Conservation (phyloP, 2,113 vertebrate species). For the Aegotheles bennettii region DNA sequence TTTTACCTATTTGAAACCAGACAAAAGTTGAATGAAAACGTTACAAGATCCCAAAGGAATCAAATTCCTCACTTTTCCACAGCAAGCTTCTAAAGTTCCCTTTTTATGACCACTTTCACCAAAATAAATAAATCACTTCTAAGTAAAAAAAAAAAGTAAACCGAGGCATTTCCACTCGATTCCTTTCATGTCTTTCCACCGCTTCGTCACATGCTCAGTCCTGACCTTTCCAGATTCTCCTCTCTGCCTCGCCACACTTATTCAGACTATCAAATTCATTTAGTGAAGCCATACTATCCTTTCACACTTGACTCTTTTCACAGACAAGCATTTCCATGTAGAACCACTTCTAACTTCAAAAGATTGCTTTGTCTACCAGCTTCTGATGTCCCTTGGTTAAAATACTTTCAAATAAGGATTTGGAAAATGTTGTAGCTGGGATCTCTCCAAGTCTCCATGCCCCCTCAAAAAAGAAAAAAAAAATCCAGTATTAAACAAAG, state of each 20-base stretch:
- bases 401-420: constrained; percentile 62
- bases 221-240: constrained; percentile 71
- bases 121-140: constrained; percentile 53
- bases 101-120: constrained; percentile 26
- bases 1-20: constrained; percentile 42
- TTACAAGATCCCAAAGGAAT: constrained; percentile 44
- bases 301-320: constrained; percentile 72
- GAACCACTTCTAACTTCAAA: constrained; percentile 72
- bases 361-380: constrained; percentile 63
- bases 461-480: not conserved
- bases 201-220: constrained; percentile 52
- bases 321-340: constrained; percentile 69
- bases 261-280: constrained; percentile 73
- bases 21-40: constrained; percentile 29
- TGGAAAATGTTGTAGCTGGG: not conserved
- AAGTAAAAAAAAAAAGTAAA: constrained; percentile 26
- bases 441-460: not conserved
- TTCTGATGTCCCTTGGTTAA: constrained; percentile 62
- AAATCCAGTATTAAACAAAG: not conserved
- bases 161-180: constrained; percentile 35
- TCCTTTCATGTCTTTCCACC: constrained; percentile 61
- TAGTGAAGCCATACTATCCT: constrained; percentile 69
- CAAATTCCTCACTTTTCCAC: not conserved
- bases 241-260: constrained; percentile 63
- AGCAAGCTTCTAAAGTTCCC: constrained; percentile 5